Evolutionary conservation across 1,140 invertebrate genomes (phyloP).

Genomic region (Lasioglossum albipes): DNA sequence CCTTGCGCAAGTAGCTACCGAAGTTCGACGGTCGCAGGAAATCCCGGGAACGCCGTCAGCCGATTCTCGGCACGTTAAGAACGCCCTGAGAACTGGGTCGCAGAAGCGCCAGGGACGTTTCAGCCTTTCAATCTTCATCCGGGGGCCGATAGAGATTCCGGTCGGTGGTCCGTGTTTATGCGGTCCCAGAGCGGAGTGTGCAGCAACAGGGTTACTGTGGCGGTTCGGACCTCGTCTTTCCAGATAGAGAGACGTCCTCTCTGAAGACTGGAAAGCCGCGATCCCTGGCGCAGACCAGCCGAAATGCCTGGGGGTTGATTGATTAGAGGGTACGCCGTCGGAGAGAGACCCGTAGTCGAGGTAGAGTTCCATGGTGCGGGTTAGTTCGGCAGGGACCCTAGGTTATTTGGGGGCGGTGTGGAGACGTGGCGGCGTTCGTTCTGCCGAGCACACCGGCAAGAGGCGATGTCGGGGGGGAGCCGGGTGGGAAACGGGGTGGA

Average conservation of each 20-base stretch:
- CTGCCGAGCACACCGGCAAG: constrained; percentile 21
- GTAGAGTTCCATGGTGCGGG: constrained; percentile 71
- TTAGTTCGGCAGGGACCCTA: constrained; percentile 75
- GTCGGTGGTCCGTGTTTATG: constrained; percentile 41
- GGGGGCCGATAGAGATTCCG: constrained; percentile 52
- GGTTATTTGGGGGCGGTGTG: constrained; percentile 75
- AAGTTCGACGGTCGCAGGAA: background rate
- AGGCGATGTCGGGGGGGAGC: constrained; percentile 25
- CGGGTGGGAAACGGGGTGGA: constrained; percentile 6
- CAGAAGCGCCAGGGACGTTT: constrained; percentile 11
- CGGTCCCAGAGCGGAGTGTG: constrained; percentile 38
- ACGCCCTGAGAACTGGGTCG: constrained; percentile 55
- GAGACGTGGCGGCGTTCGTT: constrained; percentile 38
- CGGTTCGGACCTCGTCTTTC: constrained; percentile 55
- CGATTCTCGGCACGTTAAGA: constrained; percentile 8
- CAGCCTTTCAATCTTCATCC: constrained; percentile 56
- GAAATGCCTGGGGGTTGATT: constrained; percentile 79
- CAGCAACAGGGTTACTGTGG: constrained; percentile 61
- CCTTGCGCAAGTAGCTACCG: background rate
- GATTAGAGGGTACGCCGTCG: constrained; percentile 77
- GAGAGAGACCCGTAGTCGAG: constrained; percentile 61
- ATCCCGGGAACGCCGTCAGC: background rate
- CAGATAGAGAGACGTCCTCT: constrained; percentile 63
- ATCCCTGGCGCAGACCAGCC: constrained; percentile 63
- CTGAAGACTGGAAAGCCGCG: constrained; percentile 66